phyloP scores from a whole-genome alignment of 2,797 vertebrate genomes.

The Vireo griseus region DNA sequence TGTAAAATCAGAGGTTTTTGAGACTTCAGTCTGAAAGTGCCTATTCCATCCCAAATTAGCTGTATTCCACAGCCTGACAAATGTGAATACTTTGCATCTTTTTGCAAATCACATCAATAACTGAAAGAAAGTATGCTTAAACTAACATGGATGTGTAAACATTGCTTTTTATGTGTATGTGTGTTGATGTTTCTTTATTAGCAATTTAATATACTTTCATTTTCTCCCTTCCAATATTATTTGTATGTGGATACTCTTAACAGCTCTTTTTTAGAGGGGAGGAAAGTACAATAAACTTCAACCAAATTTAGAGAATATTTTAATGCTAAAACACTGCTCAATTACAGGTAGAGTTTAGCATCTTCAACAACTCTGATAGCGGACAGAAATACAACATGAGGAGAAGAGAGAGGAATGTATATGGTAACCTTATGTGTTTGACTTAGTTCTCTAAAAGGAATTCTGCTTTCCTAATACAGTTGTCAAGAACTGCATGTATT shows the following conservation, averaged over 20 bases:
- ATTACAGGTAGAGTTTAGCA: background rate
- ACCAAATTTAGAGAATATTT: background rate
- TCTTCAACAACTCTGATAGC: background rate
- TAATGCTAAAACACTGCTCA: background rate
- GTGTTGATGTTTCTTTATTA: background rate
- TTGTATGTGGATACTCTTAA: background rate
- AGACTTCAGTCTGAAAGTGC: background rate
- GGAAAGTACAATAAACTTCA: background rate
- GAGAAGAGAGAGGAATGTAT: background rate
- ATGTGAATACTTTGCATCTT: background rate
- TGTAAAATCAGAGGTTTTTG: background rate
- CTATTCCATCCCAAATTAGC: background rate
- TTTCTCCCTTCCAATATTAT: background rate
- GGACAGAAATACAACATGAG: background rate
- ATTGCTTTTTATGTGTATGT: background rate
- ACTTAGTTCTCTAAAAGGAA: background rate
- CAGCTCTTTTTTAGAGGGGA: fast-evolving
- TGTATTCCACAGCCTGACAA: background rate
- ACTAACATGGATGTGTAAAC: background rate
- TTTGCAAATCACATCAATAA: background rate
- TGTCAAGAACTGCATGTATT: background rate
- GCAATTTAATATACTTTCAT: background rate
- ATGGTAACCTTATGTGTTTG: background rate
- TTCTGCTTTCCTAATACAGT: background rate
- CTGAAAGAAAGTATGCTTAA: background rate